Conservation (phyloP, 2,888 invertebrate genomes). For the Cepaea hortensis region DNA sequence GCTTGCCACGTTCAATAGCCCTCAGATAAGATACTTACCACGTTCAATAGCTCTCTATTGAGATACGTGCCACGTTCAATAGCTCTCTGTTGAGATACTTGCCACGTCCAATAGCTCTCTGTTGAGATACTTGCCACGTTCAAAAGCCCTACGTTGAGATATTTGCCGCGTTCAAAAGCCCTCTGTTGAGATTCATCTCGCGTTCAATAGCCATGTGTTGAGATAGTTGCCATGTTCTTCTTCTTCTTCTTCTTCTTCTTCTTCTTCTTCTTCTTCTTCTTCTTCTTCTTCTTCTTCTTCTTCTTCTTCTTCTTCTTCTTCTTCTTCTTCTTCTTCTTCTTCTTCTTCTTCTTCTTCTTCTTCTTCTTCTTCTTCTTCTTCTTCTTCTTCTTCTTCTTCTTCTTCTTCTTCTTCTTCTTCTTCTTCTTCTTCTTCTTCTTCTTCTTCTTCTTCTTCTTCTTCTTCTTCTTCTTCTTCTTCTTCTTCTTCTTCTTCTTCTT, state of each 20-base stretch:
- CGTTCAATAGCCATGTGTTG: no score
- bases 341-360: neutral
- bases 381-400: slow-evolving; percentile 15
- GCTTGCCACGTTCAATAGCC: no score
- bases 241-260: slow-evolving; percentile 10
- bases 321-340: slow-evolving; percentile 8
- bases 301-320: slow-evolving; percentile 12
- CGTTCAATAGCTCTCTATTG: no score
- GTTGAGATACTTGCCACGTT: no score
- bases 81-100: no score
- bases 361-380: neutral
- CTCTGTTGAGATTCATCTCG: no score
- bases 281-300: slow-evolving; percentile 18
- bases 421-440: neutral
- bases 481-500: slow-evolving; percentile 28
- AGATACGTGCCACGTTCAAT: no score
- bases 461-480: neutral
- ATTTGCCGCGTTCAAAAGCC: no score
- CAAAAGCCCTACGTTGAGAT: no score
- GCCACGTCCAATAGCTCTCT: no score
- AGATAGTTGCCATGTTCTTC: neutral
- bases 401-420: neutral
- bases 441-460: neutral
- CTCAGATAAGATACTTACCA: no score
- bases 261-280: slow-evolving; percentile 22